Evolutionary conservation across 2,113 vertebrate genomes (phyloP).

Genomic region (Vombatus ursinus): DNA sequence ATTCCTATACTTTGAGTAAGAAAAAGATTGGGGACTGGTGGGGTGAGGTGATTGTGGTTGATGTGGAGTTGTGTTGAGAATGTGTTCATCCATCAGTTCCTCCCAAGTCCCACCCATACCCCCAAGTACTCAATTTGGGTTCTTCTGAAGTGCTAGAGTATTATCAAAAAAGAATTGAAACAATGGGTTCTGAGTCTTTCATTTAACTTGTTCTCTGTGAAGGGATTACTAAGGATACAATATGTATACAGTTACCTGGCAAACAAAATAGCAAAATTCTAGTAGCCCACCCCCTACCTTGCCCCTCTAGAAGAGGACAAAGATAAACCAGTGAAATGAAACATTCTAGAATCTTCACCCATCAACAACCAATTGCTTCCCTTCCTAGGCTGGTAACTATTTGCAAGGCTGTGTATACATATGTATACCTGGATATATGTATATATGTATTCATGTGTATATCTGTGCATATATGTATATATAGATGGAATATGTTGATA

Average conservation of each 20-base stretch:
- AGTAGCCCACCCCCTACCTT: constrained; percentile 9
- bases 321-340: background rate
- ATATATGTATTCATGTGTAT: constrained; percentile 72
- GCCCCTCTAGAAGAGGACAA: constrained; percentile 39
- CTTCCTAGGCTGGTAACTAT: constrained; percentile 56
- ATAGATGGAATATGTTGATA: constrained; percentile 30
- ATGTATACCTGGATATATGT: constrained; percentile 74
- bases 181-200: constrained; percentile 54
- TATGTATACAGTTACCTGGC: constrained; percentile 81
- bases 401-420: constrained; percentile 78
- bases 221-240: constrained; percentile 74
- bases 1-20: constrained; percentile 68
- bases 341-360: constrained; percentile 57
- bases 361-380: constrained; percentile 57
- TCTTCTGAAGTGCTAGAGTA: constrained; percentile 61
- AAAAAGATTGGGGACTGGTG: constrained; percentile 50
- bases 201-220: constrained; percentile 62
- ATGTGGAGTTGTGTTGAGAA: constrained; percentile 22
- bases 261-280: constrained; percentile 61
- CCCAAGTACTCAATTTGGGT: constrained; percentile 62
- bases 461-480: constrained; percentile 66
- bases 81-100: background rate
- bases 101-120: background rate
- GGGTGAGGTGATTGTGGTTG: constrained; percentile 11
- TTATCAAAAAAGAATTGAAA: constrained; percentile 69